These are phyloP conservation scores for Aix galericulata DNA, from an alignment of 2,113 vertebrate species.

Conservation along the genomic window DNA sequence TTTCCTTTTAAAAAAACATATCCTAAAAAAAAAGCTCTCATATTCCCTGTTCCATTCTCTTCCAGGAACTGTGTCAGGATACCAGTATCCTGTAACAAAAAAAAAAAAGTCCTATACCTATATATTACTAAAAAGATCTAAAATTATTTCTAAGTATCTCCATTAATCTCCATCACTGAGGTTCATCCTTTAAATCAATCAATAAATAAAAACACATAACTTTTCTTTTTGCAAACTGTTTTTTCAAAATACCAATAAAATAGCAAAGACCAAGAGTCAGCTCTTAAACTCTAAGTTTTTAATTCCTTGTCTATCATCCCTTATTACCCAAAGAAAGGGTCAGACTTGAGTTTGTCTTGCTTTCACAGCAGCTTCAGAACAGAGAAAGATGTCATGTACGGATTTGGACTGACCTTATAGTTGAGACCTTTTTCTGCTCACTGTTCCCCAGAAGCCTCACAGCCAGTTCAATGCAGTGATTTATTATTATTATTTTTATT, in stretches of 20 bases:
- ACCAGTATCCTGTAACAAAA: not conserved
- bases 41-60: not conserved
- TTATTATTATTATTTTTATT: not conserved
- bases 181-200: not conserved
- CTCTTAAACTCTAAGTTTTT: not conserved
- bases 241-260: not conserved
- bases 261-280: not conserved
- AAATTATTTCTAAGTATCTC: not conserved
- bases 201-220: too few relatives aligned
- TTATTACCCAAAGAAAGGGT: not conserved
- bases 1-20: not conserved
- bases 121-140: not conserved
- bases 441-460: not conserved
- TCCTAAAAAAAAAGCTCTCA: not conserved
- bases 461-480: not conserved
- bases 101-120: not conserved
- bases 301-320: not conserved
- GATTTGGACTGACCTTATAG: constrained; percentile 7
- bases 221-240: not conserved
- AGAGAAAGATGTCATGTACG: not conserved
- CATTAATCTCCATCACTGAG: not conserved
- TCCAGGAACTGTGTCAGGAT: not conserved
- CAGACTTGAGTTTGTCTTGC: not conserved
- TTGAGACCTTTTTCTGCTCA: not conserved
- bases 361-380: not conserved